Evolutionary conservation across 2,797 vertebrate species (phyloP).

Genomic region (Darevskia mixta): DNA sequence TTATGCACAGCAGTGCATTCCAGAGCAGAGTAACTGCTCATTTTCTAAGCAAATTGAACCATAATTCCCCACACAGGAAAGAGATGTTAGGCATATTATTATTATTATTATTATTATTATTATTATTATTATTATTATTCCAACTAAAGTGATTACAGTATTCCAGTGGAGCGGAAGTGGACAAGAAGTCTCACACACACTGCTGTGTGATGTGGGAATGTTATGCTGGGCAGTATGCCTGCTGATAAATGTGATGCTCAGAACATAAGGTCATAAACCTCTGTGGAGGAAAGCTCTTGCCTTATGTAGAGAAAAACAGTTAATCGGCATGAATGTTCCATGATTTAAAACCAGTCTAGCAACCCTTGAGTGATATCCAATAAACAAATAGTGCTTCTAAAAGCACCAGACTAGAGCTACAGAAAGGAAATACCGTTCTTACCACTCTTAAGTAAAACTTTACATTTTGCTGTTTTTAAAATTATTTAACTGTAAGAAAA

Average conservation of each 20-base stretch:
- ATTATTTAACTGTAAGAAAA: not conserved
- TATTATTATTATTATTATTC: no score
- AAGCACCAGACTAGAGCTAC: not conserved
- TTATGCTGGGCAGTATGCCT: slow-evolving; percentile 20
- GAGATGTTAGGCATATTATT: not conserved
- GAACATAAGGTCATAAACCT: slow-evolving; percentile 36
- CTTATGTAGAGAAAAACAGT: not conserved
- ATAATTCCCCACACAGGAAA: not conserved
- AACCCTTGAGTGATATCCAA: slow-evolving; percentile 1
- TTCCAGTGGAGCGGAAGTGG: not conserved
- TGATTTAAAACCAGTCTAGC: slow-evolving; percentile 2
- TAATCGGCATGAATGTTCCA: not conserved
- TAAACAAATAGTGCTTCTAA: slow-evolving; percentile 23
- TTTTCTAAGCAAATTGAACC: not conserved
- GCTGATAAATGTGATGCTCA: slow-evolving; percentile 18
- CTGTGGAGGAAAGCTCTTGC: not conserved
- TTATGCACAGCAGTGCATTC: no score
- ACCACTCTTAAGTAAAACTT: not conserved
- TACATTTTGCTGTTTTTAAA: not conserved
- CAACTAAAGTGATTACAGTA: not conserved
- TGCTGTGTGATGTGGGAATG: slow-evolving; percentile 27
- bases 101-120: no score
- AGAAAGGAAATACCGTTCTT: not conserved
- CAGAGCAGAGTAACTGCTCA: not conserved
- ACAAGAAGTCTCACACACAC: not conserved